phyloP scores from a whole-genome alignment of 2,113 vertebrate genomes.

The Illadopsis cleaveri region DNA sequence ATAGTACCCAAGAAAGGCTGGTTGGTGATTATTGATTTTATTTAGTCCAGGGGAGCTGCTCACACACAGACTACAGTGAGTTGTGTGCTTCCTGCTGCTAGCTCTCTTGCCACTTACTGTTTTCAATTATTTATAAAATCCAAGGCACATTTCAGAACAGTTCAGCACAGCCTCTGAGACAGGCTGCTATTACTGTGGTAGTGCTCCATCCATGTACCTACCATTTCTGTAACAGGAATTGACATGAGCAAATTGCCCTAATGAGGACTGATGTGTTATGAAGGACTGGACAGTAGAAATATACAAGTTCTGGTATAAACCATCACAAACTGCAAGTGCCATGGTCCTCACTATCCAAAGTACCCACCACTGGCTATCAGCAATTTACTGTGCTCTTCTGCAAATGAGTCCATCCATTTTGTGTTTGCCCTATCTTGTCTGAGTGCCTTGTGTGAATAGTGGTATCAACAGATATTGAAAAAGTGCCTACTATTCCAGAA shows the following conservation, averaged over 20 bases:
- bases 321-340: not conserved
- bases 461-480: not conserved
- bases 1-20: constrained; percentile 46
- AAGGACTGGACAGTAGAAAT: not conserved
- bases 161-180: not conserved
- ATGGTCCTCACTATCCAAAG: not conserved
- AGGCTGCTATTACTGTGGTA: not conserved
- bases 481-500: not conserved
- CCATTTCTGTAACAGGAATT: constrained; percentile 35
- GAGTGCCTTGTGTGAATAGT: not conserved
- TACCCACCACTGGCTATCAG: not conserved
- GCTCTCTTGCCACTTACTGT: constrained; percentile 57
- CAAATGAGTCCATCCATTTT: not conserved
- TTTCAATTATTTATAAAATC: constrained; percentile 69
- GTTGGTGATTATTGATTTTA: constrained; percentile 63
- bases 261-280: not conserved
- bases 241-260: constrained; percentile 44
- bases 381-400: not conserved
- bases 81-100: constrained; percentile 44
- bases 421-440: not conserved
- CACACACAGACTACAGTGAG: constrained; percentile 41
- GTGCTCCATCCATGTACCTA: not conserved
- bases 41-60: constrained; percentile 59
- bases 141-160: constrained; percentile 44
- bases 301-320: not conserved